Evolutionary conservation across 2,113 vertebrate species (phyloP), one percentile per base, ranked within the genome.

Genomic region (Microcebus jonahi): DNA sequence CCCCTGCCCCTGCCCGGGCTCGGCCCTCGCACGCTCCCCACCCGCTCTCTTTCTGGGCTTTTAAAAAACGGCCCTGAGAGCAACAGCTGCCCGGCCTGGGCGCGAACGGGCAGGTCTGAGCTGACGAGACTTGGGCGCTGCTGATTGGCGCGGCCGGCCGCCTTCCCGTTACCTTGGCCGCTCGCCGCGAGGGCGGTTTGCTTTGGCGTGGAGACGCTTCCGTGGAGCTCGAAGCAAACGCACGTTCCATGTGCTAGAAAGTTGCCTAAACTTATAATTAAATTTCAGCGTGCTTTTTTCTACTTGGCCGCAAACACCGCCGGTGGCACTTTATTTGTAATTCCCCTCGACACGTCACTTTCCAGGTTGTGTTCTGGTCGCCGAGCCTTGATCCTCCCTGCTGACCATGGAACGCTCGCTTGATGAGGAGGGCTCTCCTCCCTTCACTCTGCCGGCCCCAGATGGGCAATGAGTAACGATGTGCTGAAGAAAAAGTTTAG

Each of bases 191-290:
- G 65, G 63, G n/a, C 50, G 82, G 45, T 59, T 27, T 48, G 87
- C 82, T 77, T 59, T 18, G 71, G 81, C 48, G 25, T 36, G 76
- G 17, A 31, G 88, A 81, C 42, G 34, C 48, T 65, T 55, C 68
- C 3, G 5, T 10, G 8, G 71, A 82, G 79, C 94, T 20, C 77
- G 23, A 27, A 53, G 86, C 31, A 55, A n/a, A 67, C 63, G 70
- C 70, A 15, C 45, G 11, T 57, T 61, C 59, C 59, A 15, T 15
- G 93, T 57, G 55, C 53, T 88, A 45, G 57, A 91, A 97, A 98
- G 97, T 97, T 98, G 93, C 95, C 95, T 48, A 50, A 98, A 98
- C 93, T 98, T 96, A 61, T 2, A 68, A 85, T 96, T 93, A 71
- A 65, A 93, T 92, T 42, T 65, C 31, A 88, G 88, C 76, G 65